phyloP scores from a whole-genome alignment of 2,797 vertebrate species.

The Syndactyla subalaris region DNA sequence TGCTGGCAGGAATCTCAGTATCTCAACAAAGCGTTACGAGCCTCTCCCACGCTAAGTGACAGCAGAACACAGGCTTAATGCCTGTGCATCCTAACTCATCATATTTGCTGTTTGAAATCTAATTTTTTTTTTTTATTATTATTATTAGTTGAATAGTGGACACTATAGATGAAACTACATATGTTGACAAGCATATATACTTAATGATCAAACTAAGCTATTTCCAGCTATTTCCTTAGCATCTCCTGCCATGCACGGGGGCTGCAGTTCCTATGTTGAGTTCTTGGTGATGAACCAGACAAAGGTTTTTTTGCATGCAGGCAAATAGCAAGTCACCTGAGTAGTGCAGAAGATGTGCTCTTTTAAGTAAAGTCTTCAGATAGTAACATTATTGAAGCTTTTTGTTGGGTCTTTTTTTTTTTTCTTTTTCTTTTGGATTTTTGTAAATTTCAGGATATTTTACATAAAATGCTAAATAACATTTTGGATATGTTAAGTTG shows the following conservation, averaged over 20 bases:
- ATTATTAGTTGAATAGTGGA: neutral
- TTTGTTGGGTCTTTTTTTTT: too few species aligned
- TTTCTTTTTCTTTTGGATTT: neutral
- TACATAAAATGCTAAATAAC: neutral
- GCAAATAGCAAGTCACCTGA: rapidly evolving
- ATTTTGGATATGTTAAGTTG: neutral
- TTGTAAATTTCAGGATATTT: neutral
- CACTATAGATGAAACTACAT: neutral
- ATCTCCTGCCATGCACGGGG: neutral
- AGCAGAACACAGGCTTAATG: neutral
- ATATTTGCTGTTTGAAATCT: neutral
- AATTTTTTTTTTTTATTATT: neutral
- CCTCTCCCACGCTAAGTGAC: neutral
- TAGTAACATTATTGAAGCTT: neutral
- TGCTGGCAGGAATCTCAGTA: neutral
- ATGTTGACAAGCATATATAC: neutral
- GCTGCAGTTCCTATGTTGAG: neutral
- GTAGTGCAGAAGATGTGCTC: neutral
- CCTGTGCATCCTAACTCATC: neutral
- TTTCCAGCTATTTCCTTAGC: neutral
- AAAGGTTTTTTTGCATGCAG: neutral
- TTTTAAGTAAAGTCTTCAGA: neutral
- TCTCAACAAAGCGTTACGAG: rapidly evolving
- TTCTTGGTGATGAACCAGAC: neutral
- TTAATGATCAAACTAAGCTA: neutral